phyloP scores from a whole-genome alignment of 2,113 vertebrate genomes.

The Gymnocephalus cernua region DNA sequence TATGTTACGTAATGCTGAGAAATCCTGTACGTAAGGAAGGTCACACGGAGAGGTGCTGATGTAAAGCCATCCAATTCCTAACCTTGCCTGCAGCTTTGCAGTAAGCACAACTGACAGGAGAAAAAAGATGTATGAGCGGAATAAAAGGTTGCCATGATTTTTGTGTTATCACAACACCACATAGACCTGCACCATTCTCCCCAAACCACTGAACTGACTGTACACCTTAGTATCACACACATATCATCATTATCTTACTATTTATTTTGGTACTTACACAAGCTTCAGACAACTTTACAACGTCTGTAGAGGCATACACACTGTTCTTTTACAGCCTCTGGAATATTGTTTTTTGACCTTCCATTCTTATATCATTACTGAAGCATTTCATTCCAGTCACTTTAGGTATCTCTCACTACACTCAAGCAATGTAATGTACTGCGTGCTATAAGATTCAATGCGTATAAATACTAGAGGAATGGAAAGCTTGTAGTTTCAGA shows the following conservation, averaged over 20 bases:
- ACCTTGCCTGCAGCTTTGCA: constrained; percentile 12
- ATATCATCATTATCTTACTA: constrained; percentile 2
- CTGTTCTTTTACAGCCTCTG: not conserved
- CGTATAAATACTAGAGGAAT: not conserved
- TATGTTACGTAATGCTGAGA: constrained; percentile 7
- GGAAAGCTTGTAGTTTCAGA: not conserved
- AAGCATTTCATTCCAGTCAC: constrained; percentile 20
- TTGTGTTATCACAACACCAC: not conserved
- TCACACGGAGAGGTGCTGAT: constrained; percentile 17
- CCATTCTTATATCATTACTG: not conserved
- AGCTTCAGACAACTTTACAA: constrained; percentile 4
- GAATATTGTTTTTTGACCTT: not conserved
- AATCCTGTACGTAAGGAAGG: not conserved
- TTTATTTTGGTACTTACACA: constrained; percentile 21
- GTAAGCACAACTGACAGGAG: not conserved
- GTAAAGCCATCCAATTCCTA: constrained; percentile 10
- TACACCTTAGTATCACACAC: constrained; percentile 12
- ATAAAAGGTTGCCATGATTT: not conserved
- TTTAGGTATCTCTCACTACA: not conserved
- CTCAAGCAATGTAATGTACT: not conserved
- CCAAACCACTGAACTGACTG: not conserved
- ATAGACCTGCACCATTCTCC: not conserved
- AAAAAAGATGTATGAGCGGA: not conserved
- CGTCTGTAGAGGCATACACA: not conserved
- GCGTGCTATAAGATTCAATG: not conserved